These are phyloP conservation scores for Pseudomyrmex concolor DNA, from an alignment of 1,140 invertebrate species.

Conservation along the genomic window DNA sequence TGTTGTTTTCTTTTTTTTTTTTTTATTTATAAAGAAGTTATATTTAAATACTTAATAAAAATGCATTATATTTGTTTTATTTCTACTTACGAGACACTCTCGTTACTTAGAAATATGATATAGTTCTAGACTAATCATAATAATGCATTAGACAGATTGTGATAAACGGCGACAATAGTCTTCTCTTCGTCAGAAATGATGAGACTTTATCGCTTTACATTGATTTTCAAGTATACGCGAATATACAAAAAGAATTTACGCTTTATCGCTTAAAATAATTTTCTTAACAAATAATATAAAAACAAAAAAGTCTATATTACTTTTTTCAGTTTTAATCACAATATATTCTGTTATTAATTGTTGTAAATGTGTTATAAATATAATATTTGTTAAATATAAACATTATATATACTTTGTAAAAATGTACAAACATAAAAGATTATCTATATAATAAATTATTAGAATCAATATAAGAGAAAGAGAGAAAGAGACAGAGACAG, in stretches of 20 bases:
- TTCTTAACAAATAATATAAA: conserved; percentile 4
- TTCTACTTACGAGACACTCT: conserved; percentile 41
- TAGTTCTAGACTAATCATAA: conserved; percentile 53
- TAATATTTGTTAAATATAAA: background rate
- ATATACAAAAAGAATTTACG: background rate
- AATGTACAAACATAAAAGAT: too few relatives aligned
- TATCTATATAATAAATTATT: too few relatives aligned
- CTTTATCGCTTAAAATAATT: background rate
- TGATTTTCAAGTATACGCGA: background rate
- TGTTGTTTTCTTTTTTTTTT: too few relatives aligned
- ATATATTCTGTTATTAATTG: background rate
- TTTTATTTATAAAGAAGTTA: conserved; percentile 21
- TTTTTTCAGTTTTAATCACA: background rate
- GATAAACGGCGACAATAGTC: conserved; percentile 59
- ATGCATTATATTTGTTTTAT: conserved; percentile 36
- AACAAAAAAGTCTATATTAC: background rate
- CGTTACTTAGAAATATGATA: conserved; percentile 47
- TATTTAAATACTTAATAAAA: conserved; percentile 34
- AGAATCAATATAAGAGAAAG: too few relatives aligned
- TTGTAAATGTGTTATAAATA: background rate
- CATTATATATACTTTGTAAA: conserved; percentile 5
- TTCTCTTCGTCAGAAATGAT: conserved; percentile 47
- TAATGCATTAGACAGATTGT: conserved; percentile 55
- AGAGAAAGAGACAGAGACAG: too few relatives aligned
- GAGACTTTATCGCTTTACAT: conserved; percentile 17